Evolutionary conservation across 2,797 vertebrate genomes (phyloP), one percentile per base, ranked within the genome.

Genomic region (Poeciliopsis presidionis): DNA sequence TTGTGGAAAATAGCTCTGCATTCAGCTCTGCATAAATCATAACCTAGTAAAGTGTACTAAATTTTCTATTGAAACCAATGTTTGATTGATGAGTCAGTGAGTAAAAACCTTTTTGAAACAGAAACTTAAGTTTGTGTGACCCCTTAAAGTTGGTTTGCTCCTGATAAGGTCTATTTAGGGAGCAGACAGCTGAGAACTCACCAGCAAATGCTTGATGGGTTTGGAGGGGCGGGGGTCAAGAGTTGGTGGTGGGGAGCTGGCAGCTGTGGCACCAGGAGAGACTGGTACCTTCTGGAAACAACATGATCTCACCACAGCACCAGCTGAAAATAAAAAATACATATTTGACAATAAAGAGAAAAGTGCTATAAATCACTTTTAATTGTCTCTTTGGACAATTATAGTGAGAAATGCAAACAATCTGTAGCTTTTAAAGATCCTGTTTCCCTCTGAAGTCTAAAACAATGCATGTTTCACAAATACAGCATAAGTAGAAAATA

Each of bases 221-320:
- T 22, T 36, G 84, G 71, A 43, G 81, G 87, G 82, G 87, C 7
- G 84, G 12, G 11, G 74, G 57, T 65, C 61, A 53, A 71, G 72
- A 7, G 65, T 72, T 81, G 73, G 84, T 63, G 57, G 25, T 57
- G 74, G n/a, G 33, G 30, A 14, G 30, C 57, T 88, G 89, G 92
- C 95, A 96, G 94, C 95, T 96, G 95, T 87, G 80, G 72, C 46
- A 81, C 69, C 81, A 88, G 72, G 92, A 57, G 47, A 87, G 79
- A n/a, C 94, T 94, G 73, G 96, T 89, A 95, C 77, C 87, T 97
- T 97, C 96, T 96, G 84, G 95, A 96, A 96, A 86, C 81, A 92
- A 81, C 84, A 90, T 20, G 73, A 79, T 89, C 92, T 91, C 0
- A 72, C 87, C 39, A 69, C 47, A 39, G 61, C 18, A 47, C 13